Evolutionary conservation across 1,140 invertebrate genomes (phyloP), one percentile per base, ranked within the genome.

Genomic region (Drosophila tsacasi): DNA sequence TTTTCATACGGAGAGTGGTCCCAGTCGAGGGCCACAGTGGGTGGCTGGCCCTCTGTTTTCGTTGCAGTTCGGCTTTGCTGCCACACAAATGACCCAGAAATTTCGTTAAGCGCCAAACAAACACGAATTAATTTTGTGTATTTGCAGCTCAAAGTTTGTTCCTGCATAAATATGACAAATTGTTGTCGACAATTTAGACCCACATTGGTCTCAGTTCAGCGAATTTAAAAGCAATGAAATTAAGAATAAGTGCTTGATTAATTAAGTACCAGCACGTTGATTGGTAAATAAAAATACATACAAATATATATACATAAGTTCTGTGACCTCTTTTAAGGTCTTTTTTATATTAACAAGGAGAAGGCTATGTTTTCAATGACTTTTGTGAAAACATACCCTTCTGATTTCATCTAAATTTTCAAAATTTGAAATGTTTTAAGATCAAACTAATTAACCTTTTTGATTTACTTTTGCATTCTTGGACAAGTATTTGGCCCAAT

Each of bases 61-160:
- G 55, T 60, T 60, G 47, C 64, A 62, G 39, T 60, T 47, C 40
- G 19, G 39, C 50, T 69, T 37, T 62, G 7, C 32, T 25, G 39
- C 65, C 57, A 58, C 72, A 64, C 60, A 77, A 69, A 64, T 81
- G 66, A 21, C 60, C 72, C 66, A 54, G 37, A 55, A 42, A 67
- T 72, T 54, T 47, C 57, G 77, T 64, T 54, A 80, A 71, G 74
- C 60, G 61, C 58, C 46, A 62, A 85, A 85, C 82, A 84, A 81
- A 85, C 52, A 78, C 32, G 77, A 84, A 77, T 81, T 81, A 81
- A 85, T 85, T 84, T 84, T 65, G 60, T 57, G 54, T 37, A 64
- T 60, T 10, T 77, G 73, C 44, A 35, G 52, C 27, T 47, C 25
- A 72, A 72, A 72, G 66, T 71, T 71, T 0, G 66, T 42, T 27